Percentiles rank a stretch among this genome's conserved stretches.
These are phyloP conservation scores for Trichacis sp. DNA, from an alignment of 2,888 invertebrate species.

Conservation along the genomic window DNA sequence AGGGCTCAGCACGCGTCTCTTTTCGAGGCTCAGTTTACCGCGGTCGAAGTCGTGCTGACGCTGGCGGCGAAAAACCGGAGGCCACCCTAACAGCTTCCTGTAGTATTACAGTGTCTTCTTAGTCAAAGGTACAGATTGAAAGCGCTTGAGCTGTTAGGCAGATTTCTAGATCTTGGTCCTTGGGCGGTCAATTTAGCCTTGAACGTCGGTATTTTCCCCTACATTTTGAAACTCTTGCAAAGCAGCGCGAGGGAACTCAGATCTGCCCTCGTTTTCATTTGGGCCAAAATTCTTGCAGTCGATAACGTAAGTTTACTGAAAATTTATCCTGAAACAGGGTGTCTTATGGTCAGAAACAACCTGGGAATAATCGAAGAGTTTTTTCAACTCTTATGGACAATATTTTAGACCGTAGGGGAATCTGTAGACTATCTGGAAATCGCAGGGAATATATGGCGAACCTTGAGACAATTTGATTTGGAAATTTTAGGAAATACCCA, in stretches of 20 bases:
- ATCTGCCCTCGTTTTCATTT: conserved; percentile 95
- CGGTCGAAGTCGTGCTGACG: conserved; percentile 95
- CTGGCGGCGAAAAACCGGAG: conserved; percentile 81
- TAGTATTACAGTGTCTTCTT: conserved; percentile 91
- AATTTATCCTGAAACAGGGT: too few species aligned
- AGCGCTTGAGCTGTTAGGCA: conserved; percentile 92
- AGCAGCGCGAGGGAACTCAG: conserved; percentile 93
- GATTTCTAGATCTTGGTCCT: conserved; percentile 94
- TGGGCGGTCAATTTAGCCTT: conserved; percentile 97
- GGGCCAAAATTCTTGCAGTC: conserved; percentile 98
- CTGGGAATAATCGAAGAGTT: too few species aligned
- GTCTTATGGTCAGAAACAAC: too few species aligned
- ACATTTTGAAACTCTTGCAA: conserved; percentile 96
- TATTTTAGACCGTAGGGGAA: too few species aligned
- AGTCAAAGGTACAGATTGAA: conserved; percentile 88
- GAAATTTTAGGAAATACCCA: too few species aligned
- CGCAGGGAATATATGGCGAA: too few species aligned
- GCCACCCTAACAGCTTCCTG: conserved; percentile 96
- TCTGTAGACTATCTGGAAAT: too few species aligned
- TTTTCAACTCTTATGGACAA: too few species aligned
- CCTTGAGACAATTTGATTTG: too few species aligned
- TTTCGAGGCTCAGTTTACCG: conserved; percentile 97
- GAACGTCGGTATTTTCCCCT: conserved; percentile 98
- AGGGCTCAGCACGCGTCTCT: conserved; percentile 88
- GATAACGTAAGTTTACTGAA: conserved; percentile 80